Percentiles rank a stretch among this genome's conserved stretches.
Evolutionary conservation across 2,113 vertebrate genomes (phyloP).

Genomic region (Nesogale talazaci): DNA sequence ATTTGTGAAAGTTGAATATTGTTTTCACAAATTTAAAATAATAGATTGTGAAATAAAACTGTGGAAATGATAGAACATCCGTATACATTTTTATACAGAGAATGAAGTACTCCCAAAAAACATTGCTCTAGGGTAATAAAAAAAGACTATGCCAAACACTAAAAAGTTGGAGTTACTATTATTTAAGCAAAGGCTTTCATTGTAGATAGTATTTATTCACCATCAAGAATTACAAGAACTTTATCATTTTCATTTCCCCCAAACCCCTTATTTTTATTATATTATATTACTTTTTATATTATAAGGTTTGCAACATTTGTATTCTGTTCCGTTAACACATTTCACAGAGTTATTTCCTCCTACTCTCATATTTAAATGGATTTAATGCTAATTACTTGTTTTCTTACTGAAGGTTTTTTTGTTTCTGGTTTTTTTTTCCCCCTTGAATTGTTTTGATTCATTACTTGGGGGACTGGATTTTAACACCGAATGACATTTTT

Average conservation of each 20-base stretch:
- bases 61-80: neutral
- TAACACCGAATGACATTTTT: neutral
- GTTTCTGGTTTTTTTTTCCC: neutral
- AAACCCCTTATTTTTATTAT: neutral
- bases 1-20: neutral
- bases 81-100: neutral
- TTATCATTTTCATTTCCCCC: neutral
- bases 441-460: constrained; percentile 10
- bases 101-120: neutral
- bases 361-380: neutral
- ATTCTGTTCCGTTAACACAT: neutral
- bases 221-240: neutral
- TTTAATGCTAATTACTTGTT: neutral
- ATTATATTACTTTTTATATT: constrained; percentile 1
- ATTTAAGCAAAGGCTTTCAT: neutral
- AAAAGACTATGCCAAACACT: neutral
- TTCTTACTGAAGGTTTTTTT: neutral
- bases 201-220: neutral
- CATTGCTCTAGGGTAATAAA: neutral
- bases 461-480: neutral
- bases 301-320: neutral
- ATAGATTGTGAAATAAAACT: neutral
- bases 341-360: neutral
- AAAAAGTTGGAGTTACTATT: neutral
- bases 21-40: neutral